Evolutionary conservation across 2,888 invertebrate species (phyloP), one percentile per base, ranked within the genome.

Genomic region (Diaprepes abbreviatus): DNA sequence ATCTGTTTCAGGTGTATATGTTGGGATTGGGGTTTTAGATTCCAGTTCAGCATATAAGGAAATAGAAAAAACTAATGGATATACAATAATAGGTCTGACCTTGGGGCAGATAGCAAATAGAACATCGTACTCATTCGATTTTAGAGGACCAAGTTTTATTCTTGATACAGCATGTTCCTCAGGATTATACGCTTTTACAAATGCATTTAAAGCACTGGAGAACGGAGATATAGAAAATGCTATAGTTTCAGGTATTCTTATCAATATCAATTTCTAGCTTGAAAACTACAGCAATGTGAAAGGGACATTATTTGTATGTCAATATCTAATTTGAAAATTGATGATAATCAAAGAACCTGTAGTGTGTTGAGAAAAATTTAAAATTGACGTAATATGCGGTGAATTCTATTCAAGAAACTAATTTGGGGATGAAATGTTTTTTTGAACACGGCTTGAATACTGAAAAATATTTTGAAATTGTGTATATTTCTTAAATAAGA

Each of bases 121-220:
- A 62, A 73, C 76, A 4, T 78, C 79, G 1, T 78, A 74, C 55
- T 66, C 57, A 33, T 79, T 77, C 59, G 78, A 79, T 52, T 74
- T 79, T 21, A 74, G 74, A 64, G 79, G 79, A 5, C 78, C 79
- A 14, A 79, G 78, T 66, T 76, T 72, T 45, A 35, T 72, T 3
- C 2, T 78, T 21, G 78, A 79, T 45, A 77, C 78, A 6, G 79
- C 76, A 0, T 79, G 79, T 54, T 77, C 78, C 1, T 76, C 75
- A 33, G 73, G 74, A 16, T 55, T 78, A n/a, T 72, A 70, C 43
- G 76, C 73, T 16, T 70, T 79, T 4, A 70, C 71, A 7, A 72
- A 74, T 55, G 78, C 79, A 3, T 12, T 77, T 6, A 71, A 73
- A 6, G 76, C 73, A 16, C 59, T 76, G n/a, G 60, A 66, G 17